Evolutionary conservation across 2,888 invertebrate genomes (phyloP).

Genomic region (Tortricodes alternella): DNA sequence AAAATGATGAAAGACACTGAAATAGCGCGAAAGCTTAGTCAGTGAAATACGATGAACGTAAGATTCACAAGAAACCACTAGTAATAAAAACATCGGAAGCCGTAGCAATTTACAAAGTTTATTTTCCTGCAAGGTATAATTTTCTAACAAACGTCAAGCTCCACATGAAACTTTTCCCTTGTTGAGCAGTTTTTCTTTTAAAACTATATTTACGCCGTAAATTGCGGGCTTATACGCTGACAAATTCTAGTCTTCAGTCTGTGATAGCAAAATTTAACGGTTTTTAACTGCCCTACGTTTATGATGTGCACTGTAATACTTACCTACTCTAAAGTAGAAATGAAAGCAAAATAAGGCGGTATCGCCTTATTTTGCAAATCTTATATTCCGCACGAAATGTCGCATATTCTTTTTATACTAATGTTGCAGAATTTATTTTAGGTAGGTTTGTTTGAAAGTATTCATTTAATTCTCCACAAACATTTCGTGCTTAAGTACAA

Average conservation of each 20-base stretch:
- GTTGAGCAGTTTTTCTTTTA: slow-evolving; percentile 17
- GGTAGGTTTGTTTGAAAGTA: too few species aligned
- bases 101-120: slow-evolving; percentile 6
- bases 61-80: slow-evolving; percentile 4
- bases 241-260: slow-evolving; percentile 10
- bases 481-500: too few species aligned
- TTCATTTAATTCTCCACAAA: too few species aligned
- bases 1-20: too few species aligned
- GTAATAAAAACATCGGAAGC: slow-evolving; percentile 8
- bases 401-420: too few species aligned
- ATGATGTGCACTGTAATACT: background rate
- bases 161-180: slow-evolving; percentile 12
- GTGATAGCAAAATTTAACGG: slow-evolving; percentile 1
- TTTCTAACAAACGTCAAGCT: slow-evolving; percentile 9
- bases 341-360: too few species aligned
- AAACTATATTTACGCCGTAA: slow-evolving; percentile 29
- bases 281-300: background rate
- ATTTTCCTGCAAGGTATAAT: slow-evolving; percentile 22
- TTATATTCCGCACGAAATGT: background rate
- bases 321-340: too few species aligned
- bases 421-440: too few species aligned
- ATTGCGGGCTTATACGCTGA: slow-evolving; percentile 17
- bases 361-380: too few species aligned
- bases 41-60: background rate
- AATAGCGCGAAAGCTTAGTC: too few species aligned